phyloP scores from a whole-genome alignment of 2,888 invertebrate genomes.

The Anoplius nigerrimus region DNA sequence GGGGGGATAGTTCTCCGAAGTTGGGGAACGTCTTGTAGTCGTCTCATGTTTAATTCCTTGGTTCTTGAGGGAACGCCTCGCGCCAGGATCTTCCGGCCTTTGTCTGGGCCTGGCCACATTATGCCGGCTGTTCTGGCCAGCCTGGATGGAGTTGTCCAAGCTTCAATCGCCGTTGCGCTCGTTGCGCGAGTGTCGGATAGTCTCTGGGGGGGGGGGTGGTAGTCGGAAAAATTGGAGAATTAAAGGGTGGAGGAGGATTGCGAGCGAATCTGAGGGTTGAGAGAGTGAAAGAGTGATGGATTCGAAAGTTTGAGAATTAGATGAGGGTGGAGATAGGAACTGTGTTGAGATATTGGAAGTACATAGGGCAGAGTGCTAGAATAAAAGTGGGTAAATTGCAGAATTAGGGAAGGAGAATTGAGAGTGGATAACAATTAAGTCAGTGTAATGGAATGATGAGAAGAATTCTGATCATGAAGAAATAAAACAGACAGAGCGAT shows the following conservation, averaged over 20 bases:
- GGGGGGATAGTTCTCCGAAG: constrained; percentile 42
- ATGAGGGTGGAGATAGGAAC: no score
- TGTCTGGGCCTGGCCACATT: no score
- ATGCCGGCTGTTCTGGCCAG: not conserved
- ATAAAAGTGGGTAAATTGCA: no score
- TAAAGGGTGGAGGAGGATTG: not conserved
- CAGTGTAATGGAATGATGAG: no score
- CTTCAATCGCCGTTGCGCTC: constrained; percentile 13
- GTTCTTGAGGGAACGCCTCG: constrained; percentile 5
- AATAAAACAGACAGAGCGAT: no score
- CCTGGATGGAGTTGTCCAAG: not conserved
- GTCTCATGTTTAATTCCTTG: constrained; percentile 40
- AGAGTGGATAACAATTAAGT: no score
- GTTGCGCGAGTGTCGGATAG: constrained; percentile 6
- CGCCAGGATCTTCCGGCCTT: not conserved
- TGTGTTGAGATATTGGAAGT: no score
- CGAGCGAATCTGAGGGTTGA: not conserved
- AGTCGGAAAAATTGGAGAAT: no score
- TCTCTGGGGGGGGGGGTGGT: not conserved
- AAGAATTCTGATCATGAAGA: no score
- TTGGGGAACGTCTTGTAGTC: constrained; percentile 32
- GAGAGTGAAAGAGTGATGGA: not conserved
- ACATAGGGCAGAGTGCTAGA: no score
- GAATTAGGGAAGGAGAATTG: no score
- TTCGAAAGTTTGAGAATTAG: no score